These are phyloP conservation scores for Fregetta grallaria DNA, from an alignment of 2,113 vertebrate species.

Conservation along the genomic window DNA sequence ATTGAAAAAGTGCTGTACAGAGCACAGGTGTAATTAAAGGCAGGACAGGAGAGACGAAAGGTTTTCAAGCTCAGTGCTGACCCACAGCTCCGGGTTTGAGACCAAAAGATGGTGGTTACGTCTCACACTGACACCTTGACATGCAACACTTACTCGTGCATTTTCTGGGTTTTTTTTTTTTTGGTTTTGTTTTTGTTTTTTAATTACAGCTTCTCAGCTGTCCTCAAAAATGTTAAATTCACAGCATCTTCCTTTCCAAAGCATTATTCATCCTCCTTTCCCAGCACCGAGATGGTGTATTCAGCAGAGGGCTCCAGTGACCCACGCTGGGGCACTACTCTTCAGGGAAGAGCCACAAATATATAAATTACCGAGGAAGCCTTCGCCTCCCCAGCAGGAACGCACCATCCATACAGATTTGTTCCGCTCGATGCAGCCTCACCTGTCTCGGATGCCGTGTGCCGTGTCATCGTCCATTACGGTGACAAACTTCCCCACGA, in stretches of 20 bases:
- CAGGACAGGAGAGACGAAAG: neutral
- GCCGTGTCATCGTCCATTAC: constrained; percentile 77
- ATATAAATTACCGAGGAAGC: constrained; percentile 65
- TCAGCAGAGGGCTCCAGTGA: constrained; percentile 71
- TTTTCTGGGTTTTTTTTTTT: neutral
- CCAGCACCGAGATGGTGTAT: neutral
- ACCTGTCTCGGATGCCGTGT: constrained; percentile 47
- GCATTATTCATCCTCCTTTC: neutral
- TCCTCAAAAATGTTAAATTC: neutral
- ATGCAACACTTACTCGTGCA: neutral
- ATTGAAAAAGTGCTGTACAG: neutral
- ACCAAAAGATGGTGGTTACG: neutral
- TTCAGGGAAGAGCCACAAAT: constrained; percentile 34
- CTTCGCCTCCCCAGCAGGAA: neutral
- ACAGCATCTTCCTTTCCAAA: neutral
- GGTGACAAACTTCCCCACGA: constrained; percentile 67
- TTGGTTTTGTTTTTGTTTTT: neutral
- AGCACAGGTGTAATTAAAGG: neutral
- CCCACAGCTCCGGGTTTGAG: neutral
- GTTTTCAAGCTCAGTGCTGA: neutral
- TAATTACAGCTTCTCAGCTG: neutral
- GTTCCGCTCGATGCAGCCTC: constrained; percentile 43
- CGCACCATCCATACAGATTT: neutral
- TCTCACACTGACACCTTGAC: neutral
- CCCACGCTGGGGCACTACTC: constrained; percentile 27